Conservation (phyloP, 2,797 vertebrate species). For the Notamacropus eugenii region DNA sequence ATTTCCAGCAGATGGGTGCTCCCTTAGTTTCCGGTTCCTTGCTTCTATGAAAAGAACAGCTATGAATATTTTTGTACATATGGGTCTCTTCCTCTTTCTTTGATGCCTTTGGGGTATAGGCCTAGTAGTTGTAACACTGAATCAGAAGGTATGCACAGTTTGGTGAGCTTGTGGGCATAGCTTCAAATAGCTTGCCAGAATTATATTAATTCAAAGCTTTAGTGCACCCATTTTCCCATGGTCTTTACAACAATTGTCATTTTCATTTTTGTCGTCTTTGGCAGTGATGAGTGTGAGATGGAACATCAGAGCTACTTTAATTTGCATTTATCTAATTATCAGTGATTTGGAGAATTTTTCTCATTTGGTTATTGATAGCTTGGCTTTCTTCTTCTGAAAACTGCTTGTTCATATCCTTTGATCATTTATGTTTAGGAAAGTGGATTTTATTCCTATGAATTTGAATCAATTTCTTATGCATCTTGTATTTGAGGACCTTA, state of each 20-base stretch:
- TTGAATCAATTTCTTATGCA: background rate
- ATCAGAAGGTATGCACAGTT: background rate
- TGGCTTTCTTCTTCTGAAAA: background rate
- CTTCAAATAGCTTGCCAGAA: background rate
- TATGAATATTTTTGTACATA: background rate
- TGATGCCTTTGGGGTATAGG: background rate
- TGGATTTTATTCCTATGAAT: background rate
- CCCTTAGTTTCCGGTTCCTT: background rate
- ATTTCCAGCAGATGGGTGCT: background rate
- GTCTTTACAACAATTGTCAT: background rate
- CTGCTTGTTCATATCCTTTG: background rate
- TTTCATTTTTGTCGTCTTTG: background rate
- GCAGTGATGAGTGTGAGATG: background rate
- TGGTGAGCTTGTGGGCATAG: background rate
- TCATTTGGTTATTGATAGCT: background rate
- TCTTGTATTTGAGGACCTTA: background rate
- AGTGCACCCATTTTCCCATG: background rate
- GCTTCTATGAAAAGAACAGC: background rate
- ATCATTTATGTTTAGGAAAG: background rate
- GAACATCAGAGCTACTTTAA: background rate
- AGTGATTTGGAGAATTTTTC: background rate
- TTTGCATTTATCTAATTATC: background rate
- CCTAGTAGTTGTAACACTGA: too few relatives aligned
- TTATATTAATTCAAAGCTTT: background rate
- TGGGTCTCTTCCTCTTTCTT: background rate